Base-by-base conservation (phyloP, 2,888 invertebrate genomes). In the Tachina lurida region DNA sequence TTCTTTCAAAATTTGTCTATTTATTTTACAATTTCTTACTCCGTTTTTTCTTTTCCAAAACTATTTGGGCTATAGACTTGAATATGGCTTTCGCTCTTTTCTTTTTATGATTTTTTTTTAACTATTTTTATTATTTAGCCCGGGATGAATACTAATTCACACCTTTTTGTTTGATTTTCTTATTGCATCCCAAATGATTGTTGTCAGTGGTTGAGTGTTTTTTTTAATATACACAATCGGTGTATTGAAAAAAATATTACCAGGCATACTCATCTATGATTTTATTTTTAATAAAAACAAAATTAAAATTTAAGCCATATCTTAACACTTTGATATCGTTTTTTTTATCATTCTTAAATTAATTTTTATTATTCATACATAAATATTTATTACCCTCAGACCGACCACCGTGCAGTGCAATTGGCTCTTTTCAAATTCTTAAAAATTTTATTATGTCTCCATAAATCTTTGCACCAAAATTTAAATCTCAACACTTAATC, bases 211-310 rank as follows among this genome's bases (percentile, higher is more conserved):
- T 13, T 12, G 17, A 45, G 19, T 77, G 63, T 60, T 52, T 73
- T 43, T 45, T 87, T 82, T 73, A 78, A 84, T 88, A 88, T 88
- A 86, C 89, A 39, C 22, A 65, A 43, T 39, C 15, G n/a, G 3
- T 58, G 15, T 3, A 81, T 31, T 65, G 88, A 83, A 87, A 84
- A 84, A 84, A 89, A 90, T 31, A 89, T 91, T 89, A 90, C 89
- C 89, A 90, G 90, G 88, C 91, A 92, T 91, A 91, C 90, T 90
- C 91, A 91, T 91, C 90, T 90, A 71, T 74, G 73, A 74, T 54
- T 78, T 80, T 31, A 31, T 77, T 80, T 77, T 41, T n/a, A 52
- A 19, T 68, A 58, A 62, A 70, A 43, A n/a, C n/a, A 49, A 49
- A 54, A 49, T 47, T 12, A 15, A 65, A 77, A 67, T 43, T 22